Evolutionary conservation across 2,113 vertebrate genomes (phyloP), one percentile per base, ranked within the genome.

Genomic region (Pleuronectes platessa): DNA sequence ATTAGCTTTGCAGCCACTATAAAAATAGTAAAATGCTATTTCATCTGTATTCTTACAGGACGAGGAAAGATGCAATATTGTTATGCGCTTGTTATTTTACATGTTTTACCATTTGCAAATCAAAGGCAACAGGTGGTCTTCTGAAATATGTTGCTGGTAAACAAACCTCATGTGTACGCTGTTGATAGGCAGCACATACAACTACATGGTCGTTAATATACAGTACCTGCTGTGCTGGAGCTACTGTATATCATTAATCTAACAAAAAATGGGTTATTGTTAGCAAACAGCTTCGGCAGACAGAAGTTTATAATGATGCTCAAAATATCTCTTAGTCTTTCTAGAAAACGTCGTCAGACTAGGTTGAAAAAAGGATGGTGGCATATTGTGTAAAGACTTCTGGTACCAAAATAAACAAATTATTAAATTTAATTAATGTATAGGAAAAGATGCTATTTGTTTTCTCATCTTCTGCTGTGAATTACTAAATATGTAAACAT

Each of bases 21-120:
- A 79, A 72, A 49, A 42, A 37, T 37, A 62, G 67, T n/a, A 24
- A 51, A 17, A 71, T 53, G 17, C 14, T 21, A 42, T 68, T 74
- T 68, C 5, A 62, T 59, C 51, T 68, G 58, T 68, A 49, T 62
- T 73, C 56, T 73, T 37, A 54, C 23, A 79, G 56, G 70, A 31
- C 26, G 45, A 15, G 10, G 37, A 23, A 20, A 20, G 14, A 61
- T n/a, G 11, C 60, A 67, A 68, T 24, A 18, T 17, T 72, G 37
- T 58, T 20, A 20, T 62, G 47, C 37, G 17, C 18, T 17, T 64
- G 59, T 51, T 59, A 73, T 65, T 69, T 63, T 2, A 20, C 42
- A 51, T 64, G 18, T 51, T 51, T 18, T 31, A 31, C 31, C 31
- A 31, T 31, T 72, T 51, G 27, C 10, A 59, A 78, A 74, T 74